phyloP scores from a whole-genome alignment of 2,113 vertebrate genomes.

The Alectura lathami region DNA sequence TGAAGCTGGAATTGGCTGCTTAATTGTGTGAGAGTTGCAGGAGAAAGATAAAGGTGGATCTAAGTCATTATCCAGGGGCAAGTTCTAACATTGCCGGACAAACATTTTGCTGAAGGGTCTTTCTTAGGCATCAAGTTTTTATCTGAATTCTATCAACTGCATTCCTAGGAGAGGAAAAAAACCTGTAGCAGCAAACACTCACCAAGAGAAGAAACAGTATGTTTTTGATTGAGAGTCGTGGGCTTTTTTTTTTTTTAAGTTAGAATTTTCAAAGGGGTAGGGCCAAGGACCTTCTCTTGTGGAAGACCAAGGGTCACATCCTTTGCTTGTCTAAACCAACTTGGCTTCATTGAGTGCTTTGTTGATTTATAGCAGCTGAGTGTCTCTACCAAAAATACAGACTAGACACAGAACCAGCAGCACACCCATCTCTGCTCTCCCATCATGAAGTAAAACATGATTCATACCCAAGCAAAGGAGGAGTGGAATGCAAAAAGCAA shows the following conservation, averaged over 20 bases:
- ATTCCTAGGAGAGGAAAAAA: slow-evolving; percentile 35
- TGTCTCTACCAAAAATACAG: not conserved
- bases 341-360: not conserved
- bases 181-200: not conserved
- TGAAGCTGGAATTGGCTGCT: not conserved
- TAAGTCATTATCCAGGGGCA: slow-evolving; percentile 43
- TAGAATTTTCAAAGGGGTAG: slow-evolving; percentile 4
- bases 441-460: slow-evolving; percentile 19
- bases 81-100: slow-evolving; percentile 55
- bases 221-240: slow-evolving; percentile 7
- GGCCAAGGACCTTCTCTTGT: slow-evolving; percentile 29
- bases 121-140: slow-evolving; percentile 33
- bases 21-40: not conserved
- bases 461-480: slow-evolving; percentile 14
- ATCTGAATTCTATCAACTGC: slow-evolving; percentile 22
- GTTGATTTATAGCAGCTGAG: slow-evolving; percentile 13
- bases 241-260: slow-evolving; percentile 10
- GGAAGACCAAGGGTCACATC: slow-evolving; percentile 20
- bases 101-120: slow-evolving; percentile 67
- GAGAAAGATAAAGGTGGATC: slow-evolving; percentile 20
- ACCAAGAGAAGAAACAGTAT: not conserved
- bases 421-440: slow-evolving; percentile 11
- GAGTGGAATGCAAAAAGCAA: slow-evolving; percentile 44
- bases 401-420: slow-evolving; percentile 14
- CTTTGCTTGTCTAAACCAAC: slow-evolving; percentile 5